Percentiles rank a stretch among this genome's conserved stretches.
Evolutionary conservation across 2,888 invertebrate genomes (phyloP).

Genomic region (Papilio gigon): DNA sequence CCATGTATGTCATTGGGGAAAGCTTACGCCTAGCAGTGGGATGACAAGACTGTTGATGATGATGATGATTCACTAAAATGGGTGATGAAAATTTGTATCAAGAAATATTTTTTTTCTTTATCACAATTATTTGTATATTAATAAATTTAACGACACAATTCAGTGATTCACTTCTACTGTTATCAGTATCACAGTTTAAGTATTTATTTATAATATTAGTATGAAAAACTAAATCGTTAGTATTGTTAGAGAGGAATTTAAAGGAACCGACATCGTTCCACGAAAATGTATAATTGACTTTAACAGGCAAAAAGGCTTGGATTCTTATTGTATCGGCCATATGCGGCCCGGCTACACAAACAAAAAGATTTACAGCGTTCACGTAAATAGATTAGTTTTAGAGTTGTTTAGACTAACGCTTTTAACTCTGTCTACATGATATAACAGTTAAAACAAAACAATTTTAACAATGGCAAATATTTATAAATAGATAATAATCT

Average conservation of each 20-base stretch:
- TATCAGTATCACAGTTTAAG: constrained; percentile 1
- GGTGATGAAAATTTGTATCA: no score
- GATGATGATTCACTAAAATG: no score
- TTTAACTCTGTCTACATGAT: constrained; percentile 10
- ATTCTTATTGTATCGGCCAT: constrained; percentile 31
- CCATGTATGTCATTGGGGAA: no score
- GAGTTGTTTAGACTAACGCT: constrained; percentile 39
- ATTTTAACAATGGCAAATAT: no score
- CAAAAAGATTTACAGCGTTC: constrained; percentile 36
- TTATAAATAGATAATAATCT: neutral
- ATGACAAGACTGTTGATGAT: no score
- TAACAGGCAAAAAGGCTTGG: constrained; percentile 40
- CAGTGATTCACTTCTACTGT: neutral
- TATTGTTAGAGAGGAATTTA: constrained; percentile 38
- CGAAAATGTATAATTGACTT: constrained; percentile 39
- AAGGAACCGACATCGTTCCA: constrained; percentile 35
- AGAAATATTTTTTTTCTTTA: no score
- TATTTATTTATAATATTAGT: constrained; percentile 21
- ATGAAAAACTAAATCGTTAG: constrained; percentile 22
- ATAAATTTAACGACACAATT: no score
- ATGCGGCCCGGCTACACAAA: constrained; percentile 15
- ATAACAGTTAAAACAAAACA: neutral
- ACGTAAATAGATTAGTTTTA: constrained; percentile 34
- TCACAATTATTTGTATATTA: no score
- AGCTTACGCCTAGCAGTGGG: no score